Percentiles rank a stretch among this genome's conserved stretches.
Conservation (phyloP, 2,797 vertebrate genomes). For the Pseudopleuronectes americanus region DNA sequence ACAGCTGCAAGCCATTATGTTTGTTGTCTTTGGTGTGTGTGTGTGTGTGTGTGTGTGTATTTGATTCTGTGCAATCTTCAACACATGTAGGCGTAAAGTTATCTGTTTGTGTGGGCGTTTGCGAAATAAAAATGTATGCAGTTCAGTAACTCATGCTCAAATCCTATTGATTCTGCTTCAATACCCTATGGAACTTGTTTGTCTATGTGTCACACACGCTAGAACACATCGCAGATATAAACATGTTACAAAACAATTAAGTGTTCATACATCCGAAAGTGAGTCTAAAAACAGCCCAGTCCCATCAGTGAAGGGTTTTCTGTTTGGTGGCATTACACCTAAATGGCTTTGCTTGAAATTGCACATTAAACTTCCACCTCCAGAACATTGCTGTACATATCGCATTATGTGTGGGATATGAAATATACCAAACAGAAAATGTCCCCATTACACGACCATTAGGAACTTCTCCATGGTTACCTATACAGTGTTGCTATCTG, state of each 20-base stretch:
- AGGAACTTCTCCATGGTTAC: conserved; percentile 47
- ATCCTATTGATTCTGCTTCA: neutral
- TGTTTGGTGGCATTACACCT: conserved; percentile 51
- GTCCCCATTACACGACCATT: conserved; percentile 51
- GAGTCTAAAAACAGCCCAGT: conserved; percentile 41
- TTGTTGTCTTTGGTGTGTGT: neutral
- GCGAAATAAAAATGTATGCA: neutral
- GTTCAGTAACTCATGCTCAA: conserved; percentile 1
- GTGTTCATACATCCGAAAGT: conserved; percentile 42
- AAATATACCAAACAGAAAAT: conserved; percentile 55
- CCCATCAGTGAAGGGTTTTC: conserved; percentile 48
- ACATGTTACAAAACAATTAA: conserved; percentile 27
- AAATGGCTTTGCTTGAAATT: conserved; percentile 69
- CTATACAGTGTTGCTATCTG: conserved; percentile 50
- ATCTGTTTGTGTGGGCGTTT: neutral
- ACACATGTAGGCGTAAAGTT: neutral
- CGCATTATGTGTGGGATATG: conserved; percentile 69
- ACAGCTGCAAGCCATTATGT: neutral
- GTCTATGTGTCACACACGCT: neutral
- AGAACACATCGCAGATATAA: neutral
- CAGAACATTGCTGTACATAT: conserved; percentile 56
- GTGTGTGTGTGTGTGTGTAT: neutral
- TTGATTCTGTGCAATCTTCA: conserved; percentile 12
- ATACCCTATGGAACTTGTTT: neutral
- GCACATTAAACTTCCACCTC: conserved; percentile 55